Base-by-base conservation (phyloP, 2,888 invertebrate genomes). In the Nasonovia ribisnigri region DNA sequence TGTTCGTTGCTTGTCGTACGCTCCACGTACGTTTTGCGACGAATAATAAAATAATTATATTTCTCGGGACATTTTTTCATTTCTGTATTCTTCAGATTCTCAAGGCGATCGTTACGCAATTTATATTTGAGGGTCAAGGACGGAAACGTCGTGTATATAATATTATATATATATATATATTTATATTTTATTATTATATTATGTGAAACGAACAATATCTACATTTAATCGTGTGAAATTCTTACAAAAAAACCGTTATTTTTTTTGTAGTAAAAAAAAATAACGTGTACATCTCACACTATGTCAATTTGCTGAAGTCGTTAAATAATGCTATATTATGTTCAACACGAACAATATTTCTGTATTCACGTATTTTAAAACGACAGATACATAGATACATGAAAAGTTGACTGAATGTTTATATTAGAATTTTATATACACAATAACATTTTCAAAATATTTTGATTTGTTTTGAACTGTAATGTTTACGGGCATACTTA, bases 141-240 rank as follows among this genome's bases (percentile, higher is more conserved):
- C 77, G 77, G 77, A 77, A 36, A 36, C 36, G 36, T 36, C 20
- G n/a, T 20, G 36, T 36, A 20, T 16, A 6, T 77, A 77, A 51
- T 51, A 51, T 16, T 16, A 1, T 36, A 8, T 8, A 36, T 77
- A 3, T 42, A 20, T 77, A n/a, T n/a, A n/a, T n/a, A n/a, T 8
- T 1, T 36, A 20, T 77, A 20, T 77, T 36, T 20, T 67, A 77
- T 77, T 77, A 46, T 88, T 29, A 16, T 42, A 29, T 43, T 57
- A 89, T 42, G 43, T 43, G 57, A 57, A 48, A 89, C 42, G 54
- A 88, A 88, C 42, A 54, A 54, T n/a, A n/a, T 88, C 10, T 60
- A 43, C 43, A 42, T 54, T 89, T 89, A 43, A 57, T 10, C 54
- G 89, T 51, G 57, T 43, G 89, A 89, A 89, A 57, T 89, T 89